Percentiles rank a stretch among this genome's conserved stretches.
Evolutionary conservation across 2,113 vertebrate species (phyloP).

Genomic region (Halcyon senegalensis): DNA sequence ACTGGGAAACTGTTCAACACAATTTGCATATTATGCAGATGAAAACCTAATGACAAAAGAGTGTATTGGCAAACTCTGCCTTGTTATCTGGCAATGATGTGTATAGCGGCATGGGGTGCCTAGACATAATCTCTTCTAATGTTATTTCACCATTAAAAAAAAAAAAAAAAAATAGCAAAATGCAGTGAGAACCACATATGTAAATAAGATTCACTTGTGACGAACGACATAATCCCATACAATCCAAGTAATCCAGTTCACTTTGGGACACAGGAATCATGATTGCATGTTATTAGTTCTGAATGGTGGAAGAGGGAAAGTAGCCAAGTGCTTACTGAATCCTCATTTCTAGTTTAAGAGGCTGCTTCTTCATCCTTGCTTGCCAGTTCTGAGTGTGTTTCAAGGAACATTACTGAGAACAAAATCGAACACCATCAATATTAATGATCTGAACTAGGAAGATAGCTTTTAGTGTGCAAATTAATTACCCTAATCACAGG

Average conservation of each 20-base stretch:
- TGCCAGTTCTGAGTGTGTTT: conserved; percentile 75
- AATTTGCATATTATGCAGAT: conserved; percentile 78
- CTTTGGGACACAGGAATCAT: conserved; percentile 26
- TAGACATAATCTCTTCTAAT: conserved; percentile 64
- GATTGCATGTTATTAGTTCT: conserved; percentile 23
- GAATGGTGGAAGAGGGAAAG: conserved; percentile 16
- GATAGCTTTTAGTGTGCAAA: conserved; percentile 85
- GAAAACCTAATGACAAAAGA: conserved; percentile 75
- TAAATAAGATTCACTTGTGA: conserved; percentile 58
- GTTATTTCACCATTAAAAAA: conserved; percentile 73
- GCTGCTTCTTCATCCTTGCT: conserved; percentile 60
- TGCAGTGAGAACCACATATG: conserved; percentile 10
- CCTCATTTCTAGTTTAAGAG: conserved; percentile 31
- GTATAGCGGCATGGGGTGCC: conserved; percentile 53
- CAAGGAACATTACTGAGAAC: conserved; percentile 80
- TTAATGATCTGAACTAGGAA: conserved; percentile 85
- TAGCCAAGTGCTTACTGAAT: conserved; percentile 39
- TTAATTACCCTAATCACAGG: conserved; percentile 87
- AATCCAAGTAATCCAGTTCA: conserved; percentile 47
- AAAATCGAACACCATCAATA: conserved; percentile 85
- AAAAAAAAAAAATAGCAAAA: conserved; percentile 28
- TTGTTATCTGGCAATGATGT: conserved; percentile 62
- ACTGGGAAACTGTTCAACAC: conserved; percentile 55
- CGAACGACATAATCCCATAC: not conserved
- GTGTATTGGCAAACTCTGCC: conserved; percentile 67